Conservation (phyloP, 2,888 invertebrate species). For the Icerya purchasi region DNA sequence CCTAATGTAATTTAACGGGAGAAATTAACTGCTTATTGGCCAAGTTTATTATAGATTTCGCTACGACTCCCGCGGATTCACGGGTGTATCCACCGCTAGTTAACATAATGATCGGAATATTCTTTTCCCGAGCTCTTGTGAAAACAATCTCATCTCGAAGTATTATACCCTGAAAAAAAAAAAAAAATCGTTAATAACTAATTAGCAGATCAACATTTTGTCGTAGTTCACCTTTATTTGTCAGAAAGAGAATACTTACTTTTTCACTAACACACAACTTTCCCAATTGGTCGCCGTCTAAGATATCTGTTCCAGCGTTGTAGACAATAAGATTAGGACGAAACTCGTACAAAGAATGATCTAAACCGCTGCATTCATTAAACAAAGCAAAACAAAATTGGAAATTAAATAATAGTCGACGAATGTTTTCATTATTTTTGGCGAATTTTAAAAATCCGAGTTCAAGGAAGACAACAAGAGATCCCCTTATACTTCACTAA, state of each 20-base stretch:
- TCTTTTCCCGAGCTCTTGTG: slow-evolving; percentile 35
- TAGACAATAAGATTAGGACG: slow-evolving; percentile 63
- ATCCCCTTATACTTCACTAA: too few relatives aligned
- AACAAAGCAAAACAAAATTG: background rate
- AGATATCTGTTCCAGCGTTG: slow-evolving; percentile 78
- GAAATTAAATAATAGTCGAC: too few relatives aligned
- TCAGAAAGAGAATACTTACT: too few relatives aligned
- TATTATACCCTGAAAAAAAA: slow-evolving; percentile 48
- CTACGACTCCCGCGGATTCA: slow-evolving; percentile 55
- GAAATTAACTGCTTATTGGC: slow-evolving; percentile 35
- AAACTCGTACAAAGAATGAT: slow-evolving; percentile 44
- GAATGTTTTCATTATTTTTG: too few relatives aligned
- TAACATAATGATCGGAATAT: slow-evolving; percentile 63
- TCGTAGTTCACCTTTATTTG: too few relatives aligned
- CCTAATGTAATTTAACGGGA: too few relatives aligned
- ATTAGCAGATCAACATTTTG: too few relatives aligned
- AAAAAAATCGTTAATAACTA: background rate
- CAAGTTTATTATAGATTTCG: slow-evolving; percentile 63
- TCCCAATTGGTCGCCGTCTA: slow-evolving; percentile 58
- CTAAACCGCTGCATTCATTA: slow-evolving; percentile 36
- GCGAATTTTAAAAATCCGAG: too few relatives aligned
- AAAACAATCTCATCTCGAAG: slow-evolving; percentile 68
- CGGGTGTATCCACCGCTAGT: slow-evolving; percentile 71
- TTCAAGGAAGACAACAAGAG: too few relatives aligned
- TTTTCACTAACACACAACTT: slow-evolving; percentile 42